Conservation (phyloP, 2,888 invertebrate genomes). For the Acholoe squamosa region DNA sequence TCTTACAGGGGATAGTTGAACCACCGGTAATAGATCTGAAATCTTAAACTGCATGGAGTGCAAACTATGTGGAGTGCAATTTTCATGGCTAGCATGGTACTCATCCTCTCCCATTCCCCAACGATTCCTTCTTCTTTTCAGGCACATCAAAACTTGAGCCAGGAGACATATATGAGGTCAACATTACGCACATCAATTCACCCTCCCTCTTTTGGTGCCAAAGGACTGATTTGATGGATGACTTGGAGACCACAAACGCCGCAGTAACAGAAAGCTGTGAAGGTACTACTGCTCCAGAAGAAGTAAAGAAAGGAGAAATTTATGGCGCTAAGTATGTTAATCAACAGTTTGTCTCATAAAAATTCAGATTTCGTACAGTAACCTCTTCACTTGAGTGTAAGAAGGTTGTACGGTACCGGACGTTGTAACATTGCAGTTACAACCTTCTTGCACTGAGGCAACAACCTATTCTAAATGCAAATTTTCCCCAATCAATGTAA, state of each 20-base stretch:
- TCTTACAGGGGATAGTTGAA: no score
- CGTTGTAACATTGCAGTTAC: no score
- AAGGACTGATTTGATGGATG: background rate
- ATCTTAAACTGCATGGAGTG: background rate
- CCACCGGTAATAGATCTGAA: no score
- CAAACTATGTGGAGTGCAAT: background rate
- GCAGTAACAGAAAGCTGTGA: background rate
- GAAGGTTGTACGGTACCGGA: no score
- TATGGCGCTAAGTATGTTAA: slow-evolving; percentile 32
- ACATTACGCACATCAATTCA: slow-evolving; percentile 73
- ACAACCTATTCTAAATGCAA: no score
- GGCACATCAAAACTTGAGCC: background rate
- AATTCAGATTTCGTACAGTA: no score
- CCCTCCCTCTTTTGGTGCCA: slow-evolving; percentile 71
- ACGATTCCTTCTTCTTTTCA: background rate
- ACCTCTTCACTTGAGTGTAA: no score
- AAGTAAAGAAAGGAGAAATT: background rate
- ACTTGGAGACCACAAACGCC: background rate
- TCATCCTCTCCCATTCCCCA: no score
- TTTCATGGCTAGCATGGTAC: no score
- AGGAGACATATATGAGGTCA: slow-evolving; percentile 13
- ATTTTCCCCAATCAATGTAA: no score
- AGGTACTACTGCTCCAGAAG: background rate
- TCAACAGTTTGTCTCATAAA: background rate
- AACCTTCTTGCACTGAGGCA: no score